phyloP scores from a whole-genome alignment of 2,888 invertebrate species.

The Amphipyra tragopoginis region DNA sequence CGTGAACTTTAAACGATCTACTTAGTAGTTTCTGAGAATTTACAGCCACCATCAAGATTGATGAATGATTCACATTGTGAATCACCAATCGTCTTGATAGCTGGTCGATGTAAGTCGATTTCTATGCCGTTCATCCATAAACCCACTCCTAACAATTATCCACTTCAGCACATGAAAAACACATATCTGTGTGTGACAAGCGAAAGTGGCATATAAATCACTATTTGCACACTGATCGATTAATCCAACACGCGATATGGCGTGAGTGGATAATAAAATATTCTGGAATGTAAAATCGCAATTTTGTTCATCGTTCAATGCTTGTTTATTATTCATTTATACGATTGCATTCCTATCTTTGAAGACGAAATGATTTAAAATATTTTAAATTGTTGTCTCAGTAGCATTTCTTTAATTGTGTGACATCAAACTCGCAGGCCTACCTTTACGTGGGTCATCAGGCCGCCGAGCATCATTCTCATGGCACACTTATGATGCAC shows the following conservation, averaged over 20 bases:
- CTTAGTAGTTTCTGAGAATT: slow-evolving; percentile 63
- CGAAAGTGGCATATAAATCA: slow-evolving; percentile 75
- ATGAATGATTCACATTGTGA: slow-evolving; percentile 70
- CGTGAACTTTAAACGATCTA: slow-evolving; percentile 56
- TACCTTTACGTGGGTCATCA: slow-evolving; percentile 43
- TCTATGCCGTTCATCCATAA: slow-evolving; percentile 57
- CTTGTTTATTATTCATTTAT: slow-evolving; percentile 47
- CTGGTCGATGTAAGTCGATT: slow-evolving; percentile 52
- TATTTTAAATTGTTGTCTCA: slow-evolving; percentile 32
- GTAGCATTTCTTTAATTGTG: slow-evolving; percentile 51
- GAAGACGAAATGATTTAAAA: slow-evolving; percentile 36
- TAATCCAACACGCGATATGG: slow-evolving; percentile 76
- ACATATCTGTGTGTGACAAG: slow-evolving; percentile 65
- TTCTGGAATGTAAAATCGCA: slow-evolving; percentile 62
- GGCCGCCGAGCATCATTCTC: slow-evolving; percentile 47
- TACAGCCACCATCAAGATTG: slow-evolving; percentile 58
- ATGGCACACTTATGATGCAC: slow-evolving; percentile 51
- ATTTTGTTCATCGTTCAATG: slow-evolving; percentile 49
- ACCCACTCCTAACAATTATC: slow-evolving; percentile 63
- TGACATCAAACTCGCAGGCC: slow-evolving; percentile 21
- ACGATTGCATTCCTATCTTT: slow-evolving; percentile 22
- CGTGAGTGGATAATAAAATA: slow-evolving; percentile 68
- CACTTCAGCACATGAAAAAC: slow-evolving; percentile 62
- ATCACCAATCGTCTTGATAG: slow-evolving; percentile 58
- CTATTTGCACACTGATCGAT: slow-evolving; percentile 71